Evolutionary conservation across 2,888 invertebrate genomes (phyloP).

Genomic region (Drosophila vallismaia): DNA sequence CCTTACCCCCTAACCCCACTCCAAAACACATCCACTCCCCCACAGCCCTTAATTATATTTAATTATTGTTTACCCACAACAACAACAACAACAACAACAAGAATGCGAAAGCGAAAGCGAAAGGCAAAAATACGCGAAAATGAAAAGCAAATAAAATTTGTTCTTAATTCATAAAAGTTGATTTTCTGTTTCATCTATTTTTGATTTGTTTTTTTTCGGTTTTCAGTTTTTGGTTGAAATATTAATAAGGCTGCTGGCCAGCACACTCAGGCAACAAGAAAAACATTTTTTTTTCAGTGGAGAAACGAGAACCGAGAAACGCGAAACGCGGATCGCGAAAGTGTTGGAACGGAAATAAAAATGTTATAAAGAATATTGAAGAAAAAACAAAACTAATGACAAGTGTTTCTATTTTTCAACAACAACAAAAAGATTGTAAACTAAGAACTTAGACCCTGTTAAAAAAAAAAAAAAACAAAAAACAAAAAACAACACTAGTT

Average conservation of each 20-base stretch:
- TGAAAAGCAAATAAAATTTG: conserved; percentile 52
- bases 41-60: conserved; percentile 47
- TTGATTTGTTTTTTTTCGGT: conserved; percentile 6
- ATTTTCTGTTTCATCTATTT: conserved; percentile 7
- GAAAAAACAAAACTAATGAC: conserved; percentile 13
- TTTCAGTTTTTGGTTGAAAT: not conserved
- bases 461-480: conserved; percentile 6
- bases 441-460: conserved; percentile 29
- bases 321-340: conserved; percentile 3
- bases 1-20: not conserved
- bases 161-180: conserved; percentile 41
- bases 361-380: conserved; percentile 21
- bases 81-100: conserved; percentile 16
- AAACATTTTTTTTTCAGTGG: conserved; percentile 36
- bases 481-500: conserved; percentile 15
- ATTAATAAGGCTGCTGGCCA: conserved; percentile 26
- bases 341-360: conserved; percentile 5
- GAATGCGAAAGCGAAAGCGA: conserved; percentile 16
- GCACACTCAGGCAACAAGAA: conserved; percentile 30
- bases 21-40: conserved; percentile 14
- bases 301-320: not conserved
- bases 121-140: conserved; percentile 34
- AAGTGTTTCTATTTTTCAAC: conserved; percentile 51
- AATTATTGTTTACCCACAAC: conserved; percentile 39
- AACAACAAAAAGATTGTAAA: conserved; percentile 34